Conservation (phyloP, 2,797 vertebrate genomes). For the Lutjanus argentimaculatus region DNA sequence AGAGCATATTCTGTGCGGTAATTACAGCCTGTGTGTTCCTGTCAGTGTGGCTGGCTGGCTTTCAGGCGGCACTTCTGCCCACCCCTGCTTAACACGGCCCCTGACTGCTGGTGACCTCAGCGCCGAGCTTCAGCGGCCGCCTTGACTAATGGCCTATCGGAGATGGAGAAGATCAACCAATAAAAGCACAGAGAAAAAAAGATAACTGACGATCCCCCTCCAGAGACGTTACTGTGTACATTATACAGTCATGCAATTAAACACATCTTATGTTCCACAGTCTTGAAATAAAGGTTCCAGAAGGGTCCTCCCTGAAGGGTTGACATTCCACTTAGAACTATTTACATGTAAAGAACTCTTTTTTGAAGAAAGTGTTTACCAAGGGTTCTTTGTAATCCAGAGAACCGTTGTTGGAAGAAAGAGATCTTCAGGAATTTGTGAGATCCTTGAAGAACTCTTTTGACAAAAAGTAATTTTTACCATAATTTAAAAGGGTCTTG, state of each 20-base stretch:
- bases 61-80: slow-evolving; percentile 54
- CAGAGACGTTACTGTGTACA: not conserved
- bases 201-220: slow-evolving; percentile 18
- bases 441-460: too few relatives aligned
- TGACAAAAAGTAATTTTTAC: too few relatives aligned
- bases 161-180: slow-evolving; percentile 31
- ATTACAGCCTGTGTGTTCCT: slow-evolving; percentile 73
- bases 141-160: slow-evolving; percentile 62
- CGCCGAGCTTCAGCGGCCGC: slow-evolving; percentile 38
- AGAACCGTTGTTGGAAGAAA: too few relatives aligned
- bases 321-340: too few relatives aligned
- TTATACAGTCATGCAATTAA: not conserved
- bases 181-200: slow-evolving; percentile 9
- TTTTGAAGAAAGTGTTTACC: too few relatives aligned
- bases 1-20: slow-evolving; percentile 59
- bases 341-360: too few relatives aligned
- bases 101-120: slow-evolving; percentile 64
- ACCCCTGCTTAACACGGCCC: slow-evolving; percentile 54
- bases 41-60: slow-evolving; percentile 57
- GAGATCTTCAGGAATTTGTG: too few relatives aligned
- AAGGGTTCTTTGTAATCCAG: too few relatives aligned
- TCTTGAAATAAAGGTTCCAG: too few relatives aligned
- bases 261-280: not conserved
- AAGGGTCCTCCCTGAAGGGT: too few relatives aligned
- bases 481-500: too few relatives aligned